Base-by-base conservation (phyloP, 2,113 vertebrate species). In the Aphelocoma coerulescens region DNA sequence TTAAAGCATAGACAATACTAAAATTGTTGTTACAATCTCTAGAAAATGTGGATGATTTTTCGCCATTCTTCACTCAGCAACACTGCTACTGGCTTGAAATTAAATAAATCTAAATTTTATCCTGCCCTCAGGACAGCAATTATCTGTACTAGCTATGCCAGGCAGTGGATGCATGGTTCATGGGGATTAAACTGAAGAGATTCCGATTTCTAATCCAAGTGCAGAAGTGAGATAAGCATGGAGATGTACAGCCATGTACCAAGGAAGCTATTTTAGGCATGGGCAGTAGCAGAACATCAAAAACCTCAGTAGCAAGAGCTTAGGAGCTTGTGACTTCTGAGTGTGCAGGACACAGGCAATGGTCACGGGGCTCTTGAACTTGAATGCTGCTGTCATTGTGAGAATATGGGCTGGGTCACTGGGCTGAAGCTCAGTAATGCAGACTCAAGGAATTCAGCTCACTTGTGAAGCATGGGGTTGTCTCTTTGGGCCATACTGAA, bases 381-480 rank as follows among this genome's bases (percentile, higher is more conserved):
- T 41, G 26, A 69, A 33, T 30, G 14, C 16, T 75, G 30, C 58
- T 51, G 62, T 61, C 35, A 6, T 32, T 46, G 17, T 1, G 7
- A 75, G 27, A 44, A 19, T 19, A 11, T 6, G 39, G 46, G 9
- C 57, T 44, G 57, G 57, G 16, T 54, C 48, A 54, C 75, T 0
- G 2, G 35, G 41, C 54, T 75, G 21, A 69, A 68, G 44, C 49
- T 92, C 67, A 54, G 28, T 28, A 30, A 13, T 3, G 12, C 22
- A 79, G 32, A 19, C 17, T 76, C 0, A 0, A 81, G 49, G 37
- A 54, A 54, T 19, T 85, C 62, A 73, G 46, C 55, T 67, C 5
- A 3, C 16, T 22, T 65, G 30, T n/a, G 49, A 76, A 80, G 65
- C 39, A 46, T 0, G 0, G 17, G 16, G 8, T 8, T 62, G n/a